Evolutionary conservation across 2,888 invertebrate species (phyloP), one percentile per base, ranked within the genome.

Genomic region (Hirtodrosophila duncani): DNA sequence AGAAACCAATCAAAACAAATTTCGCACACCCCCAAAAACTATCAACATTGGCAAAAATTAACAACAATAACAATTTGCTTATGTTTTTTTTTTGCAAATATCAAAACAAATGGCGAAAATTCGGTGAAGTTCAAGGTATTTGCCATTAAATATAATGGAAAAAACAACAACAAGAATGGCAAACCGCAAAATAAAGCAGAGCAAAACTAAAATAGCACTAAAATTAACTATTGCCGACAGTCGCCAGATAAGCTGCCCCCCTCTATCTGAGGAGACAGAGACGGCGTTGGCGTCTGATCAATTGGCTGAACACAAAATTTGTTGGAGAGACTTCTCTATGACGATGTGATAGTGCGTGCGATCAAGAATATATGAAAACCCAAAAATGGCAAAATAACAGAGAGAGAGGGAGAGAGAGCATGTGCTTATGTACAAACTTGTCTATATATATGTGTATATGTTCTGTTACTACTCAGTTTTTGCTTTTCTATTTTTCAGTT

Each of bases 61-160:
- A 48, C 34, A 48, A 10, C 13, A 13, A 5, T 23, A 50, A 48
- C 45, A 58, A 53, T 3, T 26, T 23, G 27, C 11, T 34, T 26
- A 9, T 26, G 18, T 43, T 38, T 45, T 57, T 53, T 56, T 72
- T 62, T 48, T 56, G 60, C 78, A 74, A 46, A 67, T 55, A 75
- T 71, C 77, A 81, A 77, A 81, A 80, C 72, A 81, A 80, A 79
- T 74, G 52, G 57, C 63, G 53, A 81, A 84, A 82, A 82, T 82
- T 78, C 78, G 83, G 84, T 83, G 83, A 84, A 83, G 83, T 83
- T 83, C 83, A 83, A 83, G 83, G 84, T 84, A 71, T 81, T 46
- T 60, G 67, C 63, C 60, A 78, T 71, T 77, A 60, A 56, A 71
- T 56, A 55, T 23, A 60, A 51, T n/a, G n/a, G n/a, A 52, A 44